phyloP scores from a whole-genome alignment of 2,113 vertebrate species.

The Oreochromis tanganicae region DNA sequence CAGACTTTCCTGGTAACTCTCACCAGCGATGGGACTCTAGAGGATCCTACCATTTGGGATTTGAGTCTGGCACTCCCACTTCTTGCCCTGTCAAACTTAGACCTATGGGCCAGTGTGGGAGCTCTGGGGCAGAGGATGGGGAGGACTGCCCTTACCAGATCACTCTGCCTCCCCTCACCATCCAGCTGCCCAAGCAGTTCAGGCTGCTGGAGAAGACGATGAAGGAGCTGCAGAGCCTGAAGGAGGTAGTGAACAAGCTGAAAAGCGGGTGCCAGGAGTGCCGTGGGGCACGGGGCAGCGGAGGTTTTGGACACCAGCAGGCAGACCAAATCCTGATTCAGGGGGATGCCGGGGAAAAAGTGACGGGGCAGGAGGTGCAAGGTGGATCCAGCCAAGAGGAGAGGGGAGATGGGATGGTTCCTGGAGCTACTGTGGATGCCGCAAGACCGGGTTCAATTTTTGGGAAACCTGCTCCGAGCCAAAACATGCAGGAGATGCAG shows the following conservation, averaged over 20 bases:
- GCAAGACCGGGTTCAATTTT: conserved; percentile 38
- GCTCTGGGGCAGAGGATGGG: conserved; percentile 58
- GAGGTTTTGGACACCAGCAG: conserved; percentile 64
- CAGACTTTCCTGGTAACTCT: conserved; percentile 48
- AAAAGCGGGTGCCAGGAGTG: conserved; percentile 83
- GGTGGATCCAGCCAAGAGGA: conserved; percentile 64
- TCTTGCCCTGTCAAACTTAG: conserved; percentile 82
- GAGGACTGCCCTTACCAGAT: conserved; percentile 87
- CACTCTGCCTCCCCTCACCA: conserved; percentile 82
- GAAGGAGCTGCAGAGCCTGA: conserved; percentile 85
- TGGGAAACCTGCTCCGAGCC: conserved; percentile 28
- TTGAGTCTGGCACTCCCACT: conserved; percentile 13
- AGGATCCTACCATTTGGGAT: conserved; percentile 36
- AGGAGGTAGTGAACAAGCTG: conserved; percentile 83
- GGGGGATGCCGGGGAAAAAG: conserved; percentile 20
- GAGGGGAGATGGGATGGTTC: conserved; percentile 36
- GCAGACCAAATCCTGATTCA: conserved; percentile 36
- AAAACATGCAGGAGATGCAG: conserved; percentile 77
- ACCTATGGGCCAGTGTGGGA: conserved; percentile 75
- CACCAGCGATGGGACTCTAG: conserved; percentile 57
- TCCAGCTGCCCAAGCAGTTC: conserved; percentile 87
- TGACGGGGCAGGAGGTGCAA: conserved; percentile 69
- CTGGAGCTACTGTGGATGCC: conserved; percentile 14
- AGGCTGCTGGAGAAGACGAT: conserved; percentile 83
- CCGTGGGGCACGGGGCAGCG: conserved; percentile 72